Base-by-base conservation (phyloP, 2,888 invertebrate genomes). In the Xestia ashworthii region DNA sequence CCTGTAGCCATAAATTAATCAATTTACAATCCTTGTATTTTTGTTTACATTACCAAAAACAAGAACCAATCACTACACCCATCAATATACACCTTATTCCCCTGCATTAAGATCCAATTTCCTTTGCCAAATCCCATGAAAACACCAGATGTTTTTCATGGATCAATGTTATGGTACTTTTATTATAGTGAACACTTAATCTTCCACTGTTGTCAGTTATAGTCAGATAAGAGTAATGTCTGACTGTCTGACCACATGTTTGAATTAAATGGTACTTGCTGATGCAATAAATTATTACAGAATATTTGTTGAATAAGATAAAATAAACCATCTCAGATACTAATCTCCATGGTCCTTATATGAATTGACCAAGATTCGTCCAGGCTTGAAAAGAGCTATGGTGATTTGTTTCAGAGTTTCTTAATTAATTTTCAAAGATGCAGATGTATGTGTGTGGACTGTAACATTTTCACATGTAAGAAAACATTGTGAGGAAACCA, bases 61-160 rank as follows among this genome's bases (percentile, higher is more conserved):
- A 50, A 67, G n/a, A 76, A 41, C 25, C 1, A 38, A 44, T 6
- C 6, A 2, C 12, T n/a, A 16, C 9, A 46, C 1, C 9, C 11
- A 8, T 14, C 53, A 74, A 76, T n/a, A n/a, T 58, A 6, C 38
- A 73, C 71, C 50, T 75, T 81, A 71, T n/a, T 3, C 19, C n/a
- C 6, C 2, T 22, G 11, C 0, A 0, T 8, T 72, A 84, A 62
- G 66, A 64, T 77, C 19, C 3, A 55, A 41, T 75, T 81, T 83
- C 19, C 58, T 60, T 48, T 81, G 48, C 12, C 32, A 64, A 66
- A 32, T 12, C 3, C 11, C 22, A 38, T 64, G 11, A 62, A 50
- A 53, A 66, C 75, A 74, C 78, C 87, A 87, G 87, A 87, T 87
- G 88, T 80, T 81, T 78, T 77, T 78, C 79, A 65, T 81, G 65